These are phyloP conservation scores for Alviniconcha strummeri DNA, from an alignment of 2,888 invertebrate species.

Conservation along the genomic window DNA sequence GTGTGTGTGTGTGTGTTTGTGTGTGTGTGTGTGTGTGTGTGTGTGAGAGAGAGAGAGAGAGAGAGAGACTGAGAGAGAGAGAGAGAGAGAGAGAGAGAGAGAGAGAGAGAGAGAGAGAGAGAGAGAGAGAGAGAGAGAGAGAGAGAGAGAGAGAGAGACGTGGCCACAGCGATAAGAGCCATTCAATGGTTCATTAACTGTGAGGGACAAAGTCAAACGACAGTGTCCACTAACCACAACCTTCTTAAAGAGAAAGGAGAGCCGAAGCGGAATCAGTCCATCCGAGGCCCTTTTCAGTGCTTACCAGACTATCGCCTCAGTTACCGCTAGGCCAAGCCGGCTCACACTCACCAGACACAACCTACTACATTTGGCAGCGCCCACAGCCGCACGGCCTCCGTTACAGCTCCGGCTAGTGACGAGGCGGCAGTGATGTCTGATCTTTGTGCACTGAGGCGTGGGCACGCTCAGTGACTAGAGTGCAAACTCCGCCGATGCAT, in stretches of 20 bases:
- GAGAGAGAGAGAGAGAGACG: neutral
- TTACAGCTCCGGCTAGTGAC: too few species aligned
- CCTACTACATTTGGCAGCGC: too few species aligned
- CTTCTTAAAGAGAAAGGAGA: neutral
- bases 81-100: slow-evolving; percentile 14
- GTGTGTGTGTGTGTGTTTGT: slow-evolving; percentile 4
- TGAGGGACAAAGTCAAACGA: neutral
- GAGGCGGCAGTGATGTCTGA: too few species aligned
- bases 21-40: slow-evolving; percentile 8
- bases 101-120: slow-evolving; percentile 18
- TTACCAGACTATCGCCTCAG: too few species aligned
- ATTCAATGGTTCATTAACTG: neutral
- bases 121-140: slow-evolving; percentile 13
- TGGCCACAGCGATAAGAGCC: neutral
- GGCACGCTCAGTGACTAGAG: too few species aligned
- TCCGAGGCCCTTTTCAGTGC: too few species aligned
- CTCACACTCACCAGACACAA: too few species aligned
- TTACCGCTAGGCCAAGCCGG: too few species aligned
- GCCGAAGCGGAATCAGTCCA: too few species aligned
- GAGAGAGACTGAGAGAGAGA: neutral
- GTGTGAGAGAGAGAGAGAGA: neutral
- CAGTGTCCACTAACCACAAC: neutral
- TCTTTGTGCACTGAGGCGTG: too few species aligned
- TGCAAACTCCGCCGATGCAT: too few species aligned
- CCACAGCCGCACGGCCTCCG: too few species aligned